Evolutionary conservation across 2,113 vertebrate species (phyloP).

Genomic region (Machaerirhynchus nigripectus): DNA sequence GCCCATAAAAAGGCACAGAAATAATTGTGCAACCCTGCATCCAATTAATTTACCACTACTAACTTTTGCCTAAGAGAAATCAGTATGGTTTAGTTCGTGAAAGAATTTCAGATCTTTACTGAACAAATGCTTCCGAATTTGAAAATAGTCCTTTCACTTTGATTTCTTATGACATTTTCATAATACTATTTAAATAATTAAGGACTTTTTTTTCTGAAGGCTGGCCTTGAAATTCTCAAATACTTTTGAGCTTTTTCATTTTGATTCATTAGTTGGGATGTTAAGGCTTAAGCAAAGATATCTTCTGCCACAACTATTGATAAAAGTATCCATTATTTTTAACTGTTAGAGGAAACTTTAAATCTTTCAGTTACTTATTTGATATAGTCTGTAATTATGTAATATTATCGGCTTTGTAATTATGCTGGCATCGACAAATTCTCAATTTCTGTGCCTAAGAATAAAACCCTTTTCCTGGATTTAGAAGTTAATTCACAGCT

Average conservation of each 20-base stretch:
- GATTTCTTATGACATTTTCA: background rate
- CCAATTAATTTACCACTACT: background rate
- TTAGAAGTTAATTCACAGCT: background rate
- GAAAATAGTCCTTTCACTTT: background rate
- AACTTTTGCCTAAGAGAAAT: background rate
- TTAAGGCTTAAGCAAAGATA: background rate
- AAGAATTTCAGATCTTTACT: background rate
- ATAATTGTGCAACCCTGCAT: background rate
- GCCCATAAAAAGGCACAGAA: background rate
- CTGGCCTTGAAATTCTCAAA: background rate
- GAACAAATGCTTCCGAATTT: background rate
- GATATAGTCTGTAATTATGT: background rate
- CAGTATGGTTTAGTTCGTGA: background rate
- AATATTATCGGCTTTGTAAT: background rate
- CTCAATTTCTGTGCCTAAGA: background rate
- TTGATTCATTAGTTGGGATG: background rate
- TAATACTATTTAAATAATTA: background rate
- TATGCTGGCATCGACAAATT: background rate
- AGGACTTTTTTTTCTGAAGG: background rate
- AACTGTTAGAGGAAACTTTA: background rate
- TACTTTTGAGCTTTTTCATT: background rate
- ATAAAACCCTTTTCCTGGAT: background rate
- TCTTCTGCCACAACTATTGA: background rate
- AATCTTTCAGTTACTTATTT: background rate
- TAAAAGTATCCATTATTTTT: background rate